Evolutionary conservation across 92 coral and sea anemone genomes (phyloP).

Genomic region (Bergia puertoricense): DNA sequence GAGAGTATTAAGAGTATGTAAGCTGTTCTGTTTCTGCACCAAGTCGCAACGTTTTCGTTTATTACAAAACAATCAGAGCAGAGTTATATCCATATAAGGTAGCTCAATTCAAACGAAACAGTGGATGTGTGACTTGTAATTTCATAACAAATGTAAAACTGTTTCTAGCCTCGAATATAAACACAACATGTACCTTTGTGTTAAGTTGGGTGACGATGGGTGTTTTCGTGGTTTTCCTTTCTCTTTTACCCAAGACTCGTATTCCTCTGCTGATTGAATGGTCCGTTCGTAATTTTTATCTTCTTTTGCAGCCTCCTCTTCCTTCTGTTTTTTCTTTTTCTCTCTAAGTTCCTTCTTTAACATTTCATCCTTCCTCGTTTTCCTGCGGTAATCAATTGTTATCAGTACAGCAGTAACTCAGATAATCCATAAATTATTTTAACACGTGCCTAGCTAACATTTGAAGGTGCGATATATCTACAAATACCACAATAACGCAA

Average conservation of each 20-base stretch:
- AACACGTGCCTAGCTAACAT: too few species aligned
- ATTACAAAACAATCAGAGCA: too few species aligned
- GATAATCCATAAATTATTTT: neutral
- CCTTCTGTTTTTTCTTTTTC: slow-evolving; percentile 64
- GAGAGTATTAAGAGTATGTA: too few species aligned
- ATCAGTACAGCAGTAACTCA: neutral
- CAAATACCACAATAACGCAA: too few species aligned
- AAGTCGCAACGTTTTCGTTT: too few species aligned
- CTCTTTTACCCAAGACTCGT: slow-evolving; percentile 72
- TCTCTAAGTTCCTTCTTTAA: slow-evolving; percentile 65
- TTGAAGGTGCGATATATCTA: too few species aligned
- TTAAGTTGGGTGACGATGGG: slow-evolving; percentile 74
- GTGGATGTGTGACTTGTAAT: too few species aligned
- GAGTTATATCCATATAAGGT: too few species aligned
- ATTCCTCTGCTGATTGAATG: slow-evolving; percentile 69
- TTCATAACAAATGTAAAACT: neutral
- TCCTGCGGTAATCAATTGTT: slow-evolving; percentile 50
- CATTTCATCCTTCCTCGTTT: slow-evolving; percentile 68
- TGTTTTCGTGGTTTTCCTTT: slow-evolving; percentile 71
- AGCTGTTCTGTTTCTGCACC: too few species aligned
- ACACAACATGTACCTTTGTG: slow-evolving; percentile 63
- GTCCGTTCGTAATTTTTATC: slow-evolving; percentile 71
- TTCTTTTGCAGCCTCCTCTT: slow-evolving; percentile 49
- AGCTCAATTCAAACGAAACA: too few species aligned
- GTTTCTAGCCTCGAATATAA: neutral